These are phyloP conservation scores for Cataglyphis altisquamis DNA, from an alignment of 2,888 invertebrate species.

Conservation along the genomic window DNA sequence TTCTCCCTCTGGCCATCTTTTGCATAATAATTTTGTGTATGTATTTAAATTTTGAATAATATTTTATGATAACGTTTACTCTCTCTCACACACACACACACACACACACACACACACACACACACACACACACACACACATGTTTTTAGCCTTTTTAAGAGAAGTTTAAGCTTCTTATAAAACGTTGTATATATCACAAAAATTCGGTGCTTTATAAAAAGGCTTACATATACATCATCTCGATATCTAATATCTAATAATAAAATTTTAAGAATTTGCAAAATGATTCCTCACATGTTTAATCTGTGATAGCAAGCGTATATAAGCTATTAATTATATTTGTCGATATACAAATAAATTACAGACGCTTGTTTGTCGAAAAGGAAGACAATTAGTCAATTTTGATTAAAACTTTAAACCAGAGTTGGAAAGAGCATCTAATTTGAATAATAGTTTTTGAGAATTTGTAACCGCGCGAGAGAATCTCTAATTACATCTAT, in stretches of 20 bases:
- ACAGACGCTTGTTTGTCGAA: not conserved
- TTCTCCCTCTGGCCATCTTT: not conserved
- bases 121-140: no score
- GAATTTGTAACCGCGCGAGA: not conserved
- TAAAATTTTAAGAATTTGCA: not conserved
- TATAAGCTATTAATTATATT: conserved; percentile 6
- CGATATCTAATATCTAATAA: not conserved
- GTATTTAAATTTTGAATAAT: not conserved
- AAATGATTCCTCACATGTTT: not conserved
- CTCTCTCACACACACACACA: no score
- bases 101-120: no score
- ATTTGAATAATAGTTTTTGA: conserved; percentile 15
- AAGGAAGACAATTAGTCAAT: not conserved
- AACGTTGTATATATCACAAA: not conserved
- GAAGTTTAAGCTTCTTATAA: not conserved
- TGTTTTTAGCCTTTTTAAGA: no score
- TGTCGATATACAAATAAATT: not conserved
- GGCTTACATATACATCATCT: not conserved
- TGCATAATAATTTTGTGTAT: not conserved
- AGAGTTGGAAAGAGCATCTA: conserved; percentile 2
- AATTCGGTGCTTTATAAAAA: not conserved
- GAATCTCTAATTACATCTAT: not conserved
- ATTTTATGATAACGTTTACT: not conserved
- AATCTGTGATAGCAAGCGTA: not conserved
- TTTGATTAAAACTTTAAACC: not conserved